Base-by-base conservation (phyloP, 2,113 vertebrate genomes). In the Jaculus jaculus region DNA sequence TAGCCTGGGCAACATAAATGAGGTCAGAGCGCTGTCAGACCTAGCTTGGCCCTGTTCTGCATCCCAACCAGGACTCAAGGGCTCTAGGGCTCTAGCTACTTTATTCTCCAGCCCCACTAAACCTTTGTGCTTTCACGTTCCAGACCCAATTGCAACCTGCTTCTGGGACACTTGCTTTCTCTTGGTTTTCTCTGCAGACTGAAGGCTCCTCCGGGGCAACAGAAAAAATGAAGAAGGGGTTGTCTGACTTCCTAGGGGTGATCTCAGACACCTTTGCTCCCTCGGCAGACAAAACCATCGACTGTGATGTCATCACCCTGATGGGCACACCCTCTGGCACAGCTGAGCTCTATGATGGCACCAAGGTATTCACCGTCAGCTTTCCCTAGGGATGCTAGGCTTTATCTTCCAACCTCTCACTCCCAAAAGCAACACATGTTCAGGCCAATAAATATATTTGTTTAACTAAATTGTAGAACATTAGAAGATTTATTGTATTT, bases 191-290 rank as follows among this genome's bases (percentile, higher is more conserved):
- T 96, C 87, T 95, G 30, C 97, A 99, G 99, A 98, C 99, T 0
- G 99, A 99, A 97, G 98, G 98, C 12, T 99, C 99, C 30, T 99
- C 99, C 0, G 99, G 99, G 15, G 98, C 99, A 2, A 99, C 99
- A 0, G 99, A 99, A 73, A 99, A 99, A 97, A 98, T 99, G 96
- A 99, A 99, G 97, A 99, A 99, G 93, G 98, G 99, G 34, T 95
- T 99, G 1, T 99, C 99, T 3, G 99, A 99, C 97, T 99, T 99
- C 94, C 97, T 99, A 75, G 99, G 99, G 0, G 99, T 99, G 94
- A 99, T 99, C 97, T 99, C 99, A 0, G 99, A 99, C 97, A 99
- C 99, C 0, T 99, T 99, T 71, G 99, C 99, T 9, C 99, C 99
- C 32, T 99, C 99, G 0, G 99, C 99, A 0, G 99, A 99, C 96